Percentiles rank a stretch among this genome's conserved stretches.
phyloP scores from a whole-genome alignment of 1,140 invertebrate genomes.

The Drosophila erecta region DNA sequence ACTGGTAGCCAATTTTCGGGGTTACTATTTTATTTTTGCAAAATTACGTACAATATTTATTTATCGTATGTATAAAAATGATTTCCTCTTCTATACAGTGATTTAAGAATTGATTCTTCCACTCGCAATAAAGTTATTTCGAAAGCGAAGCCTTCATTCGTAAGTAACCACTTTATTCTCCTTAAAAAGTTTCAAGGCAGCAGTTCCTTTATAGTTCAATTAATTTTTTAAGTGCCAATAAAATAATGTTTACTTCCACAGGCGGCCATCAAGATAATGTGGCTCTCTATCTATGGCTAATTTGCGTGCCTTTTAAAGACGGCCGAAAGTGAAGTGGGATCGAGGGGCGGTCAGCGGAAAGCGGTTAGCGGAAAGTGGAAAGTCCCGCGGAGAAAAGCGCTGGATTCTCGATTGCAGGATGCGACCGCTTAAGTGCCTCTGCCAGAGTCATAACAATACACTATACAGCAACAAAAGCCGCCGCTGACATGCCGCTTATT shows the following conservation, averaged over 20 bases:
- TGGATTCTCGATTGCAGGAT: conserved; percentile 53
- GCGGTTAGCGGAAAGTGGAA: background rate
- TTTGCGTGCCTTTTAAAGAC: conserved; percentile 47
- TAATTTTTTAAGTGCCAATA: conserved; percentile 50
- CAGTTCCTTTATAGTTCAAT: conserved; percentile 53
- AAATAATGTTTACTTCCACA: conserved; percentile 38
- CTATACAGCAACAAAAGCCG: conserved; percentile 73
- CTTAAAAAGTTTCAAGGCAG: background rate
- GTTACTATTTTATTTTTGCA: too few relatives aligned
- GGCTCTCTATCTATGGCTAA: conserved; percentile 44
- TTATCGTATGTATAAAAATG: too few relatives aligned
- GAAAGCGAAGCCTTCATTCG: background rate
- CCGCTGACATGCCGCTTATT: conserved; percentile 81
- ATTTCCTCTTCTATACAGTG: too few relatives aligned
- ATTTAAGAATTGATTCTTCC: too few relatives aligned
- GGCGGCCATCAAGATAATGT: conserved; percentile 48
- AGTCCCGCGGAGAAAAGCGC: conserved; percentile 31
- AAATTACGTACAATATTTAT: too few relatives aligned
- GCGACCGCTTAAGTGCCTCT: conserved; percentile 79
- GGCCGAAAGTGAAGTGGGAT: background rate
- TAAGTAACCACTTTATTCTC: conserved; percentile 10
- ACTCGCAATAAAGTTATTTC: conserved; percentile 11
- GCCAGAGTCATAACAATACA: conserved; percentile 76
- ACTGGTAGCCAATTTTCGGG: too few relatives aligned
- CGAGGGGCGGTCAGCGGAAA: background rate